Evolutionary conservation across 2,888 invertebrate species (phyloP).

Genomic region (Auanema freiburgensis): DNA sequence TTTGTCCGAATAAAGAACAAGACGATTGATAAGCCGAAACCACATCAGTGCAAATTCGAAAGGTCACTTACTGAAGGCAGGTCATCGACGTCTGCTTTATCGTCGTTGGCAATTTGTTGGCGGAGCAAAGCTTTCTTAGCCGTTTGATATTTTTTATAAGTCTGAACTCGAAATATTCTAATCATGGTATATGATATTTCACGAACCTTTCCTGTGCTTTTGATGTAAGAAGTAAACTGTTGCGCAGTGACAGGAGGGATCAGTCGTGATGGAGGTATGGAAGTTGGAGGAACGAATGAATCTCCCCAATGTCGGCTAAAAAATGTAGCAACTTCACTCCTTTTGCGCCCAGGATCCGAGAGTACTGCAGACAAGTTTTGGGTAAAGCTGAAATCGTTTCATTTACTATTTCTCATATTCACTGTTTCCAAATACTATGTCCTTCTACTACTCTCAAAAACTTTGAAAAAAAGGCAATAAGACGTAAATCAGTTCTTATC

Average conservation of each 20-base stretch:
- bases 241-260: constrained; percentile 80
- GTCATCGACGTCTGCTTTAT: constrained; percentile 48
- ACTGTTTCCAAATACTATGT: too few species aligned
- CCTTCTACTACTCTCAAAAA: too few species aligned
- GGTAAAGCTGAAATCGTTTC: constrained; percentile 52
- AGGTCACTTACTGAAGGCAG: constrained; percentile 36
- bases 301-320: constrained; percentile 98
- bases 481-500: too few species aligned
- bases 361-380: constrained; percentile 62
- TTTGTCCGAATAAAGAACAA: too few species aligned
- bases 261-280: constrained; percentile 76
- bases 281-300: constrained; percentile 79
- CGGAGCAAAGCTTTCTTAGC: constrained; percentile 46
- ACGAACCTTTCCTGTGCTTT: constrained; percentile 52
- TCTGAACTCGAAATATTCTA: constrained; percentile 29
- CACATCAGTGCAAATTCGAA: neutral
- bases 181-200: neutral
- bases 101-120: constrained; percentile 25
- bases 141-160: constrained; percentile 55
- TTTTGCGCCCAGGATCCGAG: constrained; percentile 67
- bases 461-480: too few species aligned
- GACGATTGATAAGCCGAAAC: neutral
- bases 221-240: constrained; percentile 83
- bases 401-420: too few species aligned
- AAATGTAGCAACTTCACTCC: constrained; percentile 85